Evolutionary conservation across 1,140 invertebrate genomes (phyloP).

Genomic region (Drosophila guanche): DNA sequence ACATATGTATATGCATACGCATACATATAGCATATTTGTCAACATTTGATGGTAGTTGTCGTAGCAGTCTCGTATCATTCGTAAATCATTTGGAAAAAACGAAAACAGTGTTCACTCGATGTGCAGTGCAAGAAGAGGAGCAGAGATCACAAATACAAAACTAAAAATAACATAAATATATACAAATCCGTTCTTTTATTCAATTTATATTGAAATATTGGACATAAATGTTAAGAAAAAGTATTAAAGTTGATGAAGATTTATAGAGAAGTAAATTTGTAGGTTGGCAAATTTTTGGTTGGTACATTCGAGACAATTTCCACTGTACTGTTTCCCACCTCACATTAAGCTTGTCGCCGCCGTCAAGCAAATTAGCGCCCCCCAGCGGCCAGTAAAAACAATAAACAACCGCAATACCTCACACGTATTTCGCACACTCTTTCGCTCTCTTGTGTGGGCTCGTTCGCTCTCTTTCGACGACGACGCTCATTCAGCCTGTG

Average conservation of each 20-base stretch:
- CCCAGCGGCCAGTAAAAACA: slow-evolving; percentile 71
- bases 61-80: neutral
- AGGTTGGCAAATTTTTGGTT: too few relatives aligned
- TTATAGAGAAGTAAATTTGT: too few relatives aligned
- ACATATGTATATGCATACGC: neutral
- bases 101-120: neutral
- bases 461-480: neutral
- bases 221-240: slow-evolving; percentile 13
- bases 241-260: too few relatives aligned
- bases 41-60: neutral
- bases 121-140: too few relatives aligned
- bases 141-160: too few relatives aligned
- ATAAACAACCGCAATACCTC: slow-evolving; percentile 48
- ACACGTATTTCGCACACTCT: neutral
- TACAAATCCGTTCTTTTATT: neutral
- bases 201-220: slow-evolving; percentile 36
- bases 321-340: too few relatives aligned
- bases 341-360: slow-evolving; percentile 41
- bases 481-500: slow-evolving; percentile 12
- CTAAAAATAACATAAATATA: neutral
- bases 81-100: slow-evolving; percentile 1
- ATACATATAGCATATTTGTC: slow-evolving; percentile 13
- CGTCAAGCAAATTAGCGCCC: slow-evolving; percentile 75
- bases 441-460: slow-evolving; percentile 19
- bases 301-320: too few relatives aligned